A percentile compares a stretch with the other conserved stretches of the same genome.
Evolutionary conservation across 2,113 vertebrate genomes (phyloP).

Genomic region (Poicephalus gulielmi): DNA sequence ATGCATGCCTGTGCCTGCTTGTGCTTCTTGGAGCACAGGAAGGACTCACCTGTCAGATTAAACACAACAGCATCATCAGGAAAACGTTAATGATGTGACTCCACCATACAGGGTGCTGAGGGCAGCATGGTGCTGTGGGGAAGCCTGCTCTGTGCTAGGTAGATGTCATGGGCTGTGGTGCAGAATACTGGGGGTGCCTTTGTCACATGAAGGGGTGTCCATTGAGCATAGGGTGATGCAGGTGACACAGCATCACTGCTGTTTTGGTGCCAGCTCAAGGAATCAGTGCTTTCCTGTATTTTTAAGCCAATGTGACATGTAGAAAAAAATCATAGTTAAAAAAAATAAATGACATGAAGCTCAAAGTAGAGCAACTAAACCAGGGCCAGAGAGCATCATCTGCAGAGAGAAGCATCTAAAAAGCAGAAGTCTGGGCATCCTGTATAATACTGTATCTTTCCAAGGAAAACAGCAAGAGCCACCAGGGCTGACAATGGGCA

Average conservation of each 20-base stretch:
- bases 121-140: background rate
- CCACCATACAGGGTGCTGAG: background rate
- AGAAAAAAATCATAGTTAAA: background rate
- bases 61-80: background rate
- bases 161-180: background rate
- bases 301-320: background rate
- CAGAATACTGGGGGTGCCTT: background rate
- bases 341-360: background rate
- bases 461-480: background rate
- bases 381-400: background rate
- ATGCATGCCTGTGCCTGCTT: fast-evolving
- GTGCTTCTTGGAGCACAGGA: background rate
- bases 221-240: background rate
- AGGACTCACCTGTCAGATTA: background rate
- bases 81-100: background rate
- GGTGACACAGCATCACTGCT: background rate
- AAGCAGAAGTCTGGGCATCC: background rate
- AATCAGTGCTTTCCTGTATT: background rate
- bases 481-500: background rate
- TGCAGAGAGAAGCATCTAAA: background rate
- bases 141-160: background rate
- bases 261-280: background rate
- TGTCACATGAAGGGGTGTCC: background rate
- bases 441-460: background rate
- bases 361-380: background rate